Percentiles rank a stretch among this genome's conserved stretches.
phyloP scores from a whole-genome alignment of 2,113 vertebrate species.

The Sminthopsis crassicaudata region DNA sequence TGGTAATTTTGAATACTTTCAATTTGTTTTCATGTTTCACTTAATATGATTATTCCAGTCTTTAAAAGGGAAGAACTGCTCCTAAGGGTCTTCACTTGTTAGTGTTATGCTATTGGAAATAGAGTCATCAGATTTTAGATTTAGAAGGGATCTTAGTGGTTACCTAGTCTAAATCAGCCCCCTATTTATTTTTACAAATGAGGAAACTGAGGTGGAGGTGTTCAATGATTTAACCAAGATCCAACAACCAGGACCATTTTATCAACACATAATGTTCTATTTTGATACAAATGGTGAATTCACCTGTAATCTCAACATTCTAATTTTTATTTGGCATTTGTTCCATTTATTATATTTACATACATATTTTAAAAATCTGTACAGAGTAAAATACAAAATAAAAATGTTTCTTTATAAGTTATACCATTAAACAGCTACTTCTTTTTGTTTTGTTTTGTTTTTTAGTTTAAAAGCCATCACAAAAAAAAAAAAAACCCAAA shows the following conservation, averaged over 20 bases:
- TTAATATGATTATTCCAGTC: not conserved
- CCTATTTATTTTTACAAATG: not conserved
- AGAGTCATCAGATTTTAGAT: not conserved
- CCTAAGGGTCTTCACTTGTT: not conserved
- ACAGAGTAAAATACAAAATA: slow-evolving; percentile 89
- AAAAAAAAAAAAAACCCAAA: slow-evolving; percentile 60
- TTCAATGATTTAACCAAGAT: not conserved
- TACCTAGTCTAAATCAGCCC: not conserved
- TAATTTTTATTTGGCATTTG: slow-evolving; percentile 82
- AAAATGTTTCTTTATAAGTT: slow-evolving; percentile 88
- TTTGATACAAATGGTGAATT: not conserved
- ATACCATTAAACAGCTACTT: slow-evolving; percentile 82
- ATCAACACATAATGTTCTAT: not conserved
- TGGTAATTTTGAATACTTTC: not conserved
- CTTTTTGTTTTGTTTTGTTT: slow-evolving; percentile 67
- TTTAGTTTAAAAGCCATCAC: slow-evolving; percentile 71
- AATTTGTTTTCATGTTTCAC: not conserved
- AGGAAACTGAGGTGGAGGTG: not conserved
- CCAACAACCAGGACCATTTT: not conserved
- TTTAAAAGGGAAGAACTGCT: not conserved
- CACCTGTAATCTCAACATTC: slow-evolving; percentile 46
- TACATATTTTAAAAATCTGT: slow-evolving; percentile 88
- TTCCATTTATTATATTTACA: slow-evolving; percentile 83
- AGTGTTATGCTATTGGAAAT: not conserved
- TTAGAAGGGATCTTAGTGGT: not conserved